These are phyloP conservation scores for Falco punctatus DNA, from an alignment of 2,113 vertebrate genomes.

Conservation along the genomic window DNA sequence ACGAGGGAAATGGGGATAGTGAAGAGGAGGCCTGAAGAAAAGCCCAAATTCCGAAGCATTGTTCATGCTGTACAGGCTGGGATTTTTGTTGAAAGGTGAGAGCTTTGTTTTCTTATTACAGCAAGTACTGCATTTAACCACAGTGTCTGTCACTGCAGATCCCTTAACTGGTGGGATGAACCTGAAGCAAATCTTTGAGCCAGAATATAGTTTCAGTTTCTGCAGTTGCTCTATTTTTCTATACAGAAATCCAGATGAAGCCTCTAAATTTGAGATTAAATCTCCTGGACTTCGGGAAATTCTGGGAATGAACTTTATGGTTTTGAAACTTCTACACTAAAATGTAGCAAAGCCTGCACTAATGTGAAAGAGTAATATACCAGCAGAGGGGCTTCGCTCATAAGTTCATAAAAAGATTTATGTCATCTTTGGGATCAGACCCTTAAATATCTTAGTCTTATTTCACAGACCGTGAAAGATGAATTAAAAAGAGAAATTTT, in stretches of 20 bases:
- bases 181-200: not conserved
- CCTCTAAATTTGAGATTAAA: not conserved
- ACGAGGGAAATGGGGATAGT: constrained; percentile 95
- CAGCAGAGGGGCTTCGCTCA: not conserved
- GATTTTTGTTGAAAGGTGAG: constrained; percentile 95
- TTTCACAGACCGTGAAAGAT: not conserved
- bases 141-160: not conserved
- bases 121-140: not conserved
- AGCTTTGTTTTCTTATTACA: not conserved
- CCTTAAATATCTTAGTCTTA: not conserved
- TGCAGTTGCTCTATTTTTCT: not conserved
- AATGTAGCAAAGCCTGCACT: not conserved
- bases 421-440: not conserved
- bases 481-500: not conserved
- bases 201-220: not conserved
- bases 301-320: not conserved
- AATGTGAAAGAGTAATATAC: not conserved
- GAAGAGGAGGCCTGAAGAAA: constrained; percentile 91
- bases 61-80: constrained; percentile 97
- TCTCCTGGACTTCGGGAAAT: not conserved
- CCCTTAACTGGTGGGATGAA: not conserved
- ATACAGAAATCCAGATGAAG: not conserved
- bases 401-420: not conserved
- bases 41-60: constrained; percentile 96
- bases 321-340: not conserved